Percentiles rank a stretch among this genome's conserved stretches.
These are phyloP conservation scores for Camponotus floridanus DNA, from an alignment of 1,140 invertebrate genomes.

Conservation along the genomic window DNA sequence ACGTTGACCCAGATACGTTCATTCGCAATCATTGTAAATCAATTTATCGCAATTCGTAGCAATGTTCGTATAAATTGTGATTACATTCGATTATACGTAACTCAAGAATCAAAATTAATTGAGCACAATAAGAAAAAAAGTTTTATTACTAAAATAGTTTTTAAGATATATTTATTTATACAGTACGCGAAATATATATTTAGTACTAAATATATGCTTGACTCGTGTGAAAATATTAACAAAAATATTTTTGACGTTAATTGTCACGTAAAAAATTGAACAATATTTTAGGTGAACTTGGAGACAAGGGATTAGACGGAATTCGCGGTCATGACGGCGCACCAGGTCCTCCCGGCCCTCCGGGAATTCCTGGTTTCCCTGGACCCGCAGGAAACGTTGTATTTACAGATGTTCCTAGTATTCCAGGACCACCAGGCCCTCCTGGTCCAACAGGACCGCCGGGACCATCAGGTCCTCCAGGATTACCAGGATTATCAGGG, in stretches of 20 bases:
- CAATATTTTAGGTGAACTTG: conserved; percentile 72
- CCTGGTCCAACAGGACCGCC: conserved; percentile 73
- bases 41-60: conserved; percentile 74
- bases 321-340: conserved; percentile 77
- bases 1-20: conserved; percentile 71
- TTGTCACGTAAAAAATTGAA: not conserved
- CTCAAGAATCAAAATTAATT: conserved; percentile 27
- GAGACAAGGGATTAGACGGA: conserved; percentile 76
- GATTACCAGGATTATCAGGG: conserved; percentile 84
- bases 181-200: not conserved
- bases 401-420: conserved; percentile 76
- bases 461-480: conserved; percentile 80
- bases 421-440: conserved; percentile 77
- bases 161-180: not conserved
- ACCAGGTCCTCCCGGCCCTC: conserved; percentile 83
- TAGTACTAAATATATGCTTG: not conserved
- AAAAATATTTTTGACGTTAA: not conserved
- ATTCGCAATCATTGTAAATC: conserved; percentile 77
- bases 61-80: conserved; percentile 24
- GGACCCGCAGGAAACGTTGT: conserved; percentile 81
- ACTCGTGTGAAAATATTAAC: not conserved
- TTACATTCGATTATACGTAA: not conserved
- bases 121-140: not conserved
- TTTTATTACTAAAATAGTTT: conserved; percentile 7
- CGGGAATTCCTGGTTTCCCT: conserved; percentile 82